Evolutionary conservation across 2,888 invertebrate genomes (phyloP), one percentile per base, ranked within the genome.

Genomic region (Panzeria rudis): DNA sequence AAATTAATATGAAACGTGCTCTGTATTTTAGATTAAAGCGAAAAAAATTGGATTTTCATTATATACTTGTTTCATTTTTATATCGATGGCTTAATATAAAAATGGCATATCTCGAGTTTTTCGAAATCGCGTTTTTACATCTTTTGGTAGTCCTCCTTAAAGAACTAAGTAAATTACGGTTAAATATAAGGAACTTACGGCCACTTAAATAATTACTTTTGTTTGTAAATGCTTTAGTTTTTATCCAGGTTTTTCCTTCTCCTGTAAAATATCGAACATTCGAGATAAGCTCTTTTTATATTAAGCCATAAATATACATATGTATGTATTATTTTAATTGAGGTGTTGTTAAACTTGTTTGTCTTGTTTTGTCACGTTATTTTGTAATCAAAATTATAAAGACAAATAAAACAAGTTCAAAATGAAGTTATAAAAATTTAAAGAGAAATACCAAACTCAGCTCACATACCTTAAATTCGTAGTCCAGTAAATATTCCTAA

Each of bases 381-480:
- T 41, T 56, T 44, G 13, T 72, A 47, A 23, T 32, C 32, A 20
- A 59, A 32, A 8, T 72, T 72, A 72, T 59, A 59, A 29, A 32
- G 44, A 17, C 13, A 41, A 13, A 9, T 54, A 44, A 56, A 56
- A 25, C n/a, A 41, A 41, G 1, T 44, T 15, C 1, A 15, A 54
- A 59, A 64, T 64, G 13, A 32, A 71, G 29, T 47, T 72, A 72
- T 38, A 38, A 17, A 23, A 59, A 25, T n/a, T n/a, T 41, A 52
- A 56, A 11, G 11, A 29, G 13, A 17, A 23, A 15, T 8, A 2
- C 35, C 8, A 52, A 69, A 52, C 2, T 38, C 8, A 2, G 20
- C 13, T 38, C 3, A 38, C 80, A 66, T 80, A 84, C 84, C 84
- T 84, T 84, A 25, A 71, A 15, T 75, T 78, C 3, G 1, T 29